These are phyloP conservation scores for Drosophila incognita DNA, from an alignment of 2,888 invertebrate species.

Conservation along the genomic window DNA sequence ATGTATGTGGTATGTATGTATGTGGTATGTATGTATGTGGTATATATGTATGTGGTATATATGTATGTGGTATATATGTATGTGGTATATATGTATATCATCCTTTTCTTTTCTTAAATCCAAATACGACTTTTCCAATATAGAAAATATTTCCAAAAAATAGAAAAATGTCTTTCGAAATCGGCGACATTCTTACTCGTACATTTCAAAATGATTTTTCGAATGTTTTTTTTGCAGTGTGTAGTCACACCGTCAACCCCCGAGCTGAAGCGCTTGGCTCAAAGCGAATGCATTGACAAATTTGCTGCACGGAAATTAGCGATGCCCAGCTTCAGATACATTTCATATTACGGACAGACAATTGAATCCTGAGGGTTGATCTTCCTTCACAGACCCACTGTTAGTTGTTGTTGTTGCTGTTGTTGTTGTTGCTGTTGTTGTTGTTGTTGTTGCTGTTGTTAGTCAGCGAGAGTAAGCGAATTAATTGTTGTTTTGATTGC, in stretches of 20 bases:
- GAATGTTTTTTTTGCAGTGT: background rate
- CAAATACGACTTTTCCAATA: too few relatives aligned
- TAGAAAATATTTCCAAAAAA: too few relatives aligned
- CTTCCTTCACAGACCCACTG: slow-evolving; percentile 8
- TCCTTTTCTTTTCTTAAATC: too few relatives aligned
- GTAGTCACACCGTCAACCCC: slow-evolving; percentile 14
- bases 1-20: too few relatives aligned
- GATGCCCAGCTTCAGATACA: slow-evolving; percentile 76
- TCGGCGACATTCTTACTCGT: too few relatives aligned
- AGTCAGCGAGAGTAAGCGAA: slow-evolving; percentile 64
- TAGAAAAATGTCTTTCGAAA: too few relatives aligned
- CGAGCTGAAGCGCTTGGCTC: background rate
- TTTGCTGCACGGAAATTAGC: slow-evolving; percentile 77
- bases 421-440: slow-evolving; percentile 4
- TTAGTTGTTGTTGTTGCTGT: slow-evolving; percentile 4
- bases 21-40: too few relatives aligned
- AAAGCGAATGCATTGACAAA: slow-evolving; percentile 69
- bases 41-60: too few relatives aligned
- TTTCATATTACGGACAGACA: slow-evolving; percentile 79
- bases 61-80: too few relatives aligned
- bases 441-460: slow-evolving; percentile 13
- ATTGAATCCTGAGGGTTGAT: slow-evolving; percentile 79
- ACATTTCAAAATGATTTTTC: background rate
- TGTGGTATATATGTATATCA: too few relatives aligned
- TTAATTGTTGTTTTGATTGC: slow-evolving; percentile 83